These are phyloP conservation scores for Synergus gifuensis DNA, from an alignment of 2,888 invertebrate genomes.

Conservation along the genomic window DNA sequence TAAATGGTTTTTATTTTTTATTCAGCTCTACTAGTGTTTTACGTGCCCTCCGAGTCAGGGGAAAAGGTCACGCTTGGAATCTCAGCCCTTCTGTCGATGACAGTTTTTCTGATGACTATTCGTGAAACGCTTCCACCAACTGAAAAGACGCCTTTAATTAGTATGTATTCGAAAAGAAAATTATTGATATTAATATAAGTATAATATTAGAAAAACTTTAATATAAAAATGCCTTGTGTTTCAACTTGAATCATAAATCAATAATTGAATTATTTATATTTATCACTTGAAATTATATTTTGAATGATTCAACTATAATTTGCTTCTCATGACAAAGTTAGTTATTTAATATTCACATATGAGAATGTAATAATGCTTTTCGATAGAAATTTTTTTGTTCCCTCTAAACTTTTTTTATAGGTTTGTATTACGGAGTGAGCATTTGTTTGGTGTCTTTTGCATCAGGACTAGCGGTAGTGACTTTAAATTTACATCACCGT, in stretches of 20 bases:
- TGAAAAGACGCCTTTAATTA: slow-evolving; percentile 91
- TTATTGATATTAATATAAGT: background rate
- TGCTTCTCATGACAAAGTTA: background rate
- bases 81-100: slow-evolving; percentile 92
- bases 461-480: slow-evolving; percentile 89
- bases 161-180: slow-evolving; percentile 79
- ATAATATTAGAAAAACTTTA: background rate
- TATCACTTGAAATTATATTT: background rate
- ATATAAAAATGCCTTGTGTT: too few species aligned
- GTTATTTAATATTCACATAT: too few species aligned
- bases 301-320: background rate
- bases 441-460: slow-evolving; percentile 90
- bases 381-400: background rate
- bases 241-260: too few species aligned
- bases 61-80: slow-evolving; percentile 93
- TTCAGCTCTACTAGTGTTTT: slow-evolving; percentile 89
- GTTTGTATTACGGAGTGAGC: slow-evolving; percentile 90
- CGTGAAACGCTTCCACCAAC: slow-evolving; percentile 92
- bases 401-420: slow-evolving; percentile 76
- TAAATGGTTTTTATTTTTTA: slow-evolving; percentile 52
- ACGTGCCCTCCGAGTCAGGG: slow-evolving; percentile 92
- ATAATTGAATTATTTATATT: background rate
- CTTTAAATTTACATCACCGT: slow-evolving; percentile 91
- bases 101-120: slow-evolving; percentile 93
- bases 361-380: background rate